A percentile compares a stretch with the other conserved stretches of the same genome.
Conservation (phyloP, 2,888 invertebrate species). For the Nomada fucata region DNA sequence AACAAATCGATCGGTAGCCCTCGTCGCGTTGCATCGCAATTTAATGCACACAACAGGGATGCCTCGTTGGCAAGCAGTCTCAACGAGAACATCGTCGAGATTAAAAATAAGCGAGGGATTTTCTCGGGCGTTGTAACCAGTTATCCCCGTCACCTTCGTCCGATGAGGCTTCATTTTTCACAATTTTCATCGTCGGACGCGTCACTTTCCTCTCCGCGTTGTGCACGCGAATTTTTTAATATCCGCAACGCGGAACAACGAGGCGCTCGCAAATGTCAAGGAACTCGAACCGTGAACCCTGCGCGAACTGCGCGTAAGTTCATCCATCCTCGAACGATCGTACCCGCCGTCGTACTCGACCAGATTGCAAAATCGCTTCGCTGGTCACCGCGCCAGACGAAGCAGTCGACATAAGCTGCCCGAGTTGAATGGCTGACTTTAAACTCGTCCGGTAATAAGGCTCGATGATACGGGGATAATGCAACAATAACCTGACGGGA, state of each 20-base stretch:
- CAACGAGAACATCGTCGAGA: constrained; percentile 23
- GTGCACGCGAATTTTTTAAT: background rate
- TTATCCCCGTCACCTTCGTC: constrained; percentile 13
- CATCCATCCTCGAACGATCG: background rate
- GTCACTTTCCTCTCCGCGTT: background rate
- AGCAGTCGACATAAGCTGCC: constrained; percentile 23
- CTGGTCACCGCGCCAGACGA: constrained; percentile 4
- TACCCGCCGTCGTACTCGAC: background rate
- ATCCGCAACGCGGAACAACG: no score
- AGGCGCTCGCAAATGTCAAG: background rate
- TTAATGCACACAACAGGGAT: constrained; percentile 53
- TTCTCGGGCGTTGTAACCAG: constrained; percentile 26
- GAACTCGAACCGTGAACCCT: background rate
- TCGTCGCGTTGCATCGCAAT: constrained; percentile 45
- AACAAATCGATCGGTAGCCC: constrained; percentile 59
- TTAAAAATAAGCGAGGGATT: constrained; percentile 45
- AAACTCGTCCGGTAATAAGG: constrained; percentile 60
- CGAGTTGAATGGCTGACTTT: constrained; percentile 43
- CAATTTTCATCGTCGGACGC: background rate
- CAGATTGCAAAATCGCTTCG: constrained; percentile 27
- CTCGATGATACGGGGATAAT: constrained; percentile 67
- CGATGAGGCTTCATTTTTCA: constrained; percentile 12
- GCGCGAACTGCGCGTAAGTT: no score
- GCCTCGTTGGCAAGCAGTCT: constrained; percentile 41
- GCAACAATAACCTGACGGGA: constrained; percentile 63